Conservation (phyloP, 2,888 invertebrate genomes). For the Prostheceraeus crozeri region DNA sequence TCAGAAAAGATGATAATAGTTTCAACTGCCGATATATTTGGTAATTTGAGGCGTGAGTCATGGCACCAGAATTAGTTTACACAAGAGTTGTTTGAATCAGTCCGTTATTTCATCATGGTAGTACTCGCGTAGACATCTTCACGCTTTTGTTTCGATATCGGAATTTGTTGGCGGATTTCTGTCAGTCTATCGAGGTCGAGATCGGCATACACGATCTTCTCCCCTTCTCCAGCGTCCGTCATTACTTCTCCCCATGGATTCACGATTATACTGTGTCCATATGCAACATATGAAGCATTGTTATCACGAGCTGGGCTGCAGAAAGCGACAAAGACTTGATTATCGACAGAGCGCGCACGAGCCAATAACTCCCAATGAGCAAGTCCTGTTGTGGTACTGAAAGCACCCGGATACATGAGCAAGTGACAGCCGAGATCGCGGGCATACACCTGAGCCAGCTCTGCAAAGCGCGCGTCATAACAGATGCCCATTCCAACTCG, state of each 20-base stretch:
- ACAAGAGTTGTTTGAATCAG: too few species aligned
- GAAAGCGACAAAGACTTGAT: conserved; percentile 76
- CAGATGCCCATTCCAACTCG: conserved; percentile 79
- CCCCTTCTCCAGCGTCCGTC: conserved; percentile 17
- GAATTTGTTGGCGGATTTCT: conserved; percentile 2
- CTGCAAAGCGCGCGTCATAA: conserved; percentile 82
- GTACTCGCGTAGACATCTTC: conserved; percentile 29
- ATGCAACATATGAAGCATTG: conserved; percentile 69
- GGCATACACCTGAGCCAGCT: conserved; percentile 55
- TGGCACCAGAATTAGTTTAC: too few species aligned
- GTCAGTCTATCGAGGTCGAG: conserved; percentile 31
- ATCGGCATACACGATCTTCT: conserved; percentile 21
- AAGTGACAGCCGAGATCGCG: conserved; percentile 66
- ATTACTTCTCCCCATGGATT: conserved; percentile 64
- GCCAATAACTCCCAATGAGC: conserved; percentile 81
- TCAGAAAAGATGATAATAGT: too few species aligned
- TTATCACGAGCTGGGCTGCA: conserved; percentile 73
- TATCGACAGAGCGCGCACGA: conserved; percentile 73
- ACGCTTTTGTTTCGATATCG: conserved; percentile 30
- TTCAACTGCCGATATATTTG: too few species aligned
- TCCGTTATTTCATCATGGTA: too few species aligned
- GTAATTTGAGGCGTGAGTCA: too few species aligned
- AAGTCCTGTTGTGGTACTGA: conserved; percentile 83
- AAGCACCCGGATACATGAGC: conserved; percentile 83
- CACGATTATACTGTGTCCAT: conserved; percentile 75